phyloP scores from a whole-genome alignment of 2,113 vertebrate species.

The Marcusenius ussheri region DNA sequence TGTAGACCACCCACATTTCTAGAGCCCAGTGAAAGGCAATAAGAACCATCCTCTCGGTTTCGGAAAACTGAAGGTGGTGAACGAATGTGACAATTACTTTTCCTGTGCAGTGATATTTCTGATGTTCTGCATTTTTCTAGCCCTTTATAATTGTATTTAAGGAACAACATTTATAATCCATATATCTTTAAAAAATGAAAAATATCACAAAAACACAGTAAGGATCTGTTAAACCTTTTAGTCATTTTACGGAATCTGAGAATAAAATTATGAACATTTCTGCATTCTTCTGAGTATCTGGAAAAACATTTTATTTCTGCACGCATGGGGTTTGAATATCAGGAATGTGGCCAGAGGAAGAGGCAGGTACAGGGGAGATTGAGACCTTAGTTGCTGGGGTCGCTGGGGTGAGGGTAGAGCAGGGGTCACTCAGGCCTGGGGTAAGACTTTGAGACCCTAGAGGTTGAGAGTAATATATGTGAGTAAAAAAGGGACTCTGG shows the following conservation, averaged over 20 bases:
- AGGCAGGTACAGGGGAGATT: background rate
- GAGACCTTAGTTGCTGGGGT: background rate
- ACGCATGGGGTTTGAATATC: background rate
- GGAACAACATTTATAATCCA: background rate
- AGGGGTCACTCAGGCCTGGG: no score
- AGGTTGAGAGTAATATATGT: background rate
- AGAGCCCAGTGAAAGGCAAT: background rate
- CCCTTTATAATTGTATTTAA: background rate
- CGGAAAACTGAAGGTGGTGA: background rate
- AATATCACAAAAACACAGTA: background rate
- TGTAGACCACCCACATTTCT: background rate
- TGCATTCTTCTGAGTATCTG: background rate
- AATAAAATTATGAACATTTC: background rate
- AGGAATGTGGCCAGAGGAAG: background rate
- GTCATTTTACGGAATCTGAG: background rate
- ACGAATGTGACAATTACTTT: background rate
- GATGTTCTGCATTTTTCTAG: background rate
- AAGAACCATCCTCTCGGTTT: background rate
- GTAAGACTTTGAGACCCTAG: no score
- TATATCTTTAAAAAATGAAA: background rate
- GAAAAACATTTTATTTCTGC: background rate
- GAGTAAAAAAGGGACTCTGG: background rate
- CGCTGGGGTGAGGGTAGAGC: background rate
- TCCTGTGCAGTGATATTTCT: background rate
- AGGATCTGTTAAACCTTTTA: background rate